A percentile compares a stretch with the other conserved stretches of the same genome.
phyloP scores from a whole-genome alignment of 2,888 invertebrate species.

The Metalampra italica region DNA sequence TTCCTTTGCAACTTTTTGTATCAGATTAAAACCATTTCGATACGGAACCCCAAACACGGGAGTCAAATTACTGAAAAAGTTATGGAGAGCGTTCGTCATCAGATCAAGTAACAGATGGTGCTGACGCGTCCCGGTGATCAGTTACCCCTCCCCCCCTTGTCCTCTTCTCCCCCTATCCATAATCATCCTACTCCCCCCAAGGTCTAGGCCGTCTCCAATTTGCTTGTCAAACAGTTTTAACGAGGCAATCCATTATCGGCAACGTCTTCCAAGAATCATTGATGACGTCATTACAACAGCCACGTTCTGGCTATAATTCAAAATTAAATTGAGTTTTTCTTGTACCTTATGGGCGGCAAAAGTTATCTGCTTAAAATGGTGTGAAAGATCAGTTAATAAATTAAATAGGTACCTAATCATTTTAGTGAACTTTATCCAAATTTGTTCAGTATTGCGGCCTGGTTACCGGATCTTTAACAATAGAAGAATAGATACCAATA shows the following conservation, averaged over 20 bases:
- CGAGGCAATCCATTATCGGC: constrained; percentile 37
- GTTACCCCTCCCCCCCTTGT: neutral
- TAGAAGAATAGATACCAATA: too few species aligned
- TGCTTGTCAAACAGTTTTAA: constrained; percentile 41
- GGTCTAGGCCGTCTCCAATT: constrained; percentile 28
- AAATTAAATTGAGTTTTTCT: neutral
- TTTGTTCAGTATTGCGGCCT: too few species aligned
- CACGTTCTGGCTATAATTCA: constrained; percentile 24
- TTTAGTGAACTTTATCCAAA: too few species aligned
- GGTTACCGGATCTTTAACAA: too few species aligned
- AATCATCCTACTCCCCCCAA: too few species aligned
- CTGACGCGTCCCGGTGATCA: constrained; percentile 12
- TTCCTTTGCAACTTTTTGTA: too few species aligned
- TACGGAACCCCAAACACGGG: too few species aligned
- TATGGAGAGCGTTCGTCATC: constrained; percentile 8
- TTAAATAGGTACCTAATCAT: too few species aligned
- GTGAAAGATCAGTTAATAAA: too few species aligned
- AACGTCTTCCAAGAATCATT: constrained; percentile 7
- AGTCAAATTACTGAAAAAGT: neutral
- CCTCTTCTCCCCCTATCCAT: neutral
- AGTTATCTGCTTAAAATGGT: too few species aligned
- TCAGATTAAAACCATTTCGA: too few species aligned
- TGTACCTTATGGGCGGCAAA: too few species aligned
- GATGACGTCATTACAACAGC: constrained; percentile 31
- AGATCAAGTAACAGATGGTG: constrained; percentile 24